Percentiles rank a stretch among this genome's conserved stretches.
These are phyloP conservation scores for Listronotus bonariensis DNA, from an alignment of 1,140 invertebrate species.

Conservation along the genomic window DNA sequence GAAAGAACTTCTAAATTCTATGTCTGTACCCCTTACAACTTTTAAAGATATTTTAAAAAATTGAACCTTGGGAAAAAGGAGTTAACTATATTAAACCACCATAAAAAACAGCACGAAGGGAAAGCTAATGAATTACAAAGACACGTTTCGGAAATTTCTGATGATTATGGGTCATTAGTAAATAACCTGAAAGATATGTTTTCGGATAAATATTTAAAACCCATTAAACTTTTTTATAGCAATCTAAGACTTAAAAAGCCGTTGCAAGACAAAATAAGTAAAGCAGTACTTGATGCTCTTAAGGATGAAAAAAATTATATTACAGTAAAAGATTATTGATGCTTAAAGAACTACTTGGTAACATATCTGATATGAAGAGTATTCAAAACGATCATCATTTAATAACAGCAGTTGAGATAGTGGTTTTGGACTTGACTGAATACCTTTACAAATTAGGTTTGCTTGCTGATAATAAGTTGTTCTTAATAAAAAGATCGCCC, in stretches of 20 bases:
- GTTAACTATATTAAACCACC: no score
- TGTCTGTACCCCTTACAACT: background rate
- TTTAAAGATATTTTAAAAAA: background rate
- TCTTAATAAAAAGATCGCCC: background rate
- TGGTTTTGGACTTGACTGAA: slow-evolving; percentile 3
- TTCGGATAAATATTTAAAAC: background rate
- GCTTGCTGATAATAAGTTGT: slow-evolving; percentile 1
- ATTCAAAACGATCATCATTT: background rate
- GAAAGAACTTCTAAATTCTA: background rate
- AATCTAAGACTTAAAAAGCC: slow-evolving; percentile 2
- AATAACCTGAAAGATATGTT: slow-evolving; percentile 4
- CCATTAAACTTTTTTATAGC: background rate
- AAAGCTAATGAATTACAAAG: background rate
- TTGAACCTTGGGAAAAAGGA: no score
- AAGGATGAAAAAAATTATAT: background rate
- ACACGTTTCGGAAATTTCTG: background rate
- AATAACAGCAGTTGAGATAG: background rate
- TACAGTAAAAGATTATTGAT: slow-evolving; percentile 1
- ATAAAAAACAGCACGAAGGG: no score
- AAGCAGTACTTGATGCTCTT: background rate
- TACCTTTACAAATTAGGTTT: background rate
- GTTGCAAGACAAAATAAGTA: background rate
- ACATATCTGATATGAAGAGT: background rate
- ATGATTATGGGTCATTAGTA: slow-evolving; percentile 2
- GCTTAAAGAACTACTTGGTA: background rate